Evolutionary conservation across 1,140 invertebrate genomes (phyloP).

Genomic region (Cryptotermes secundus): DNA sequence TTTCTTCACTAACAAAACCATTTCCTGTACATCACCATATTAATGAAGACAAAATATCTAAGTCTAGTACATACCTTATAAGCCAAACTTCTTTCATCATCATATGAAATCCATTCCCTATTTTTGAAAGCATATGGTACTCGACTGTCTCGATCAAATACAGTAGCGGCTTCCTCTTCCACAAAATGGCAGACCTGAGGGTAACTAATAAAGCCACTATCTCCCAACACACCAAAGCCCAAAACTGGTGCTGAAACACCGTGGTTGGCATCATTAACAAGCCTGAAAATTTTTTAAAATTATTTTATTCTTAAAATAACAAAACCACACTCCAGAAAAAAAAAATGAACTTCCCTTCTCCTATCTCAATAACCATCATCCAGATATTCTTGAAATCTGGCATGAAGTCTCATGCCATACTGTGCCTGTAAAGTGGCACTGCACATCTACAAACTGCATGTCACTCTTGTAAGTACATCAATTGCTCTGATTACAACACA

Average conservation of each 20-base stretch:
- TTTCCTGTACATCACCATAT: not conserved
- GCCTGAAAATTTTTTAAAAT: conserved; percentile 45
- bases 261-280: conserved; percentile 67
- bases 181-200: conserved; percentile 68
- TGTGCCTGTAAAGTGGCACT: too few relatives aligned
- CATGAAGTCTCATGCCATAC: too few relatives aligned
- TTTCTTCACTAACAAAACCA: too few relatives aligned
- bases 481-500: too few relatives aligned
- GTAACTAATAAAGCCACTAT: conserved; percentile 70
- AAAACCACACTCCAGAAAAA: too few relatives aligned
- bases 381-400: too few relatives aligned
- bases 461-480: too few relatives aligned
- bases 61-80: conserved; percentile 59
- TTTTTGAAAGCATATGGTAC: conserved; percentile 77
- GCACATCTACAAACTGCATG: too few relatives aligned
- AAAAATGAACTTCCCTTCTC: too few relatives aligned
- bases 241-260: conserved; percentile 67
- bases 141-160: conserved; percentile 65
- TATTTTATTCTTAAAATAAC: too few relatives aligned
- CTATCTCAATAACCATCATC: too few relatives aligned
- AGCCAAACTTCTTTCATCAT: conserved; percentile 70
- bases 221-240: conserved; percentile 64
- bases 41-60: conserved; percentile 30
- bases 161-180: conserved; percentile 48
- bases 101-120: conserved; percentile 87